Conservation (phyloP, 2,888 invertebrate species). For the Zootermopsis nevadensis region DNA sequence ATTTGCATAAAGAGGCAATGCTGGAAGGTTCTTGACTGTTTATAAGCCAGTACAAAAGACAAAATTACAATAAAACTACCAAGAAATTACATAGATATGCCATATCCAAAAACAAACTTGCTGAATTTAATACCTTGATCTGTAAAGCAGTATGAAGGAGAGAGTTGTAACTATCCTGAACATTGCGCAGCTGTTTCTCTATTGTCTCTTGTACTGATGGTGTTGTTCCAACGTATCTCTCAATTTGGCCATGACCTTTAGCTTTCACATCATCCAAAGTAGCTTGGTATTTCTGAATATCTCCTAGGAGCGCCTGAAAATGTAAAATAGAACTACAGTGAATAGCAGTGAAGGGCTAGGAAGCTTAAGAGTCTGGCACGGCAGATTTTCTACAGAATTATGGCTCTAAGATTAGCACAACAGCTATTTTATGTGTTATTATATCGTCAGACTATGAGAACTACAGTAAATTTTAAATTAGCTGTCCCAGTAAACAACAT, state of each 20-base stretch:
- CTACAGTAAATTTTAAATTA: too few species aligned
- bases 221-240: conserved; percentile 78
- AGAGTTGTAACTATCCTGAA: conserved; percentile 93
- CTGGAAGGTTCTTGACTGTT: too few species aligned
- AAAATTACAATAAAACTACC: not conserved
- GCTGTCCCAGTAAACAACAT: too few species aligned
- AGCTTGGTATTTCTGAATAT: conserved; percentile 83
- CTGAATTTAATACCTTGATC: conserved; percentile 71
- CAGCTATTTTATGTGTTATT: too few species aligned
- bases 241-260: conserved; percentile 87
- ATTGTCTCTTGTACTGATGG: conserved; percentile 82
- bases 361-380: too few species aligned
- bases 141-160: conserved; percentile 89
- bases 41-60: too few species aligned
- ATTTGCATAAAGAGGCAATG: too few species aligned
- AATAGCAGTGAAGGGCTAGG: too few species aligned
- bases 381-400: too few species aligned
- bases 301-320: conserved; percentile 60
- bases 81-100: too few species aligned
- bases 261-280: conserved; percentile 84
- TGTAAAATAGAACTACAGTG: not conserved
- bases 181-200: conserved; percentile 87
- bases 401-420: too few species aligned
- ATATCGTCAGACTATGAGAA: too few species aligned
- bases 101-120: not conserved